phyloP scores from a whole-genome alignment of 2,113 vertebrate species.

The Ochotona princeps region DNA sequence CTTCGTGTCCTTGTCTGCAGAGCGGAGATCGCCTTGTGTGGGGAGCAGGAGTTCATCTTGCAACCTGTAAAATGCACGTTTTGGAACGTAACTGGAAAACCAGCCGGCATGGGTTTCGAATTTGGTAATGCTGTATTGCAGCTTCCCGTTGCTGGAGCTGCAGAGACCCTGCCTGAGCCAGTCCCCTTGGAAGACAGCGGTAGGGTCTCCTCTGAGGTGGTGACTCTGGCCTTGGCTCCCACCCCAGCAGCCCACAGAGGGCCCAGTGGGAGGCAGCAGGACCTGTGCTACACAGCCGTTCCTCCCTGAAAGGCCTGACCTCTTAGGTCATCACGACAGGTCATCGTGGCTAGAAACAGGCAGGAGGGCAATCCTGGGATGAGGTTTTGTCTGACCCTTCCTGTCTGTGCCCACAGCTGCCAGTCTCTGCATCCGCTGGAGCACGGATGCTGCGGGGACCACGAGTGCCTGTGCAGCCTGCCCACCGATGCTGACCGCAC shows the following conservation, averaged over 20 bases:
- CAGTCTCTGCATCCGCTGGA: slow-evolving; percentile 96
- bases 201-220: too few species aligned
- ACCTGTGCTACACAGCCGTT: neutral
- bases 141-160: too few species aligned
- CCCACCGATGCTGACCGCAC: slow-evolving; percentile 92
- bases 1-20: neutral
- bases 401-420: slow-evolving; percentile 89
- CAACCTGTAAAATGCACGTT: neutral
- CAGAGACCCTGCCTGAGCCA: too few species aligned
- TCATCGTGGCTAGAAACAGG: slow-evolving; percentile 50
- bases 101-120: neutral
- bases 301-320: slow-evolving; percentile 42
- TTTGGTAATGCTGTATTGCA: neutral
- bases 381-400: slow-evolving; percentile 74
- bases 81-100: neutral
- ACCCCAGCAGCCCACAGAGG: too few species aligned
- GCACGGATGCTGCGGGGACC: slow-evolving; percentile 94
- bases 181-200: too few species aligned
- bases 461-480: slow-evolving; percentile 93
- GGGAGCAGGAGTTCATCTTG: neutral
- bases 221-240: too few species aligned
- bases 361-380: slow-evolving; percentile 59
- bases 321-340: neutral
- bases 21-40: too few species aligned
- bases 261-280: too few species aligned